Evolutionary conservation across 2,113 vertebrate species (phyloP).

Genomic region (Vidua chalybeata): DNA sequence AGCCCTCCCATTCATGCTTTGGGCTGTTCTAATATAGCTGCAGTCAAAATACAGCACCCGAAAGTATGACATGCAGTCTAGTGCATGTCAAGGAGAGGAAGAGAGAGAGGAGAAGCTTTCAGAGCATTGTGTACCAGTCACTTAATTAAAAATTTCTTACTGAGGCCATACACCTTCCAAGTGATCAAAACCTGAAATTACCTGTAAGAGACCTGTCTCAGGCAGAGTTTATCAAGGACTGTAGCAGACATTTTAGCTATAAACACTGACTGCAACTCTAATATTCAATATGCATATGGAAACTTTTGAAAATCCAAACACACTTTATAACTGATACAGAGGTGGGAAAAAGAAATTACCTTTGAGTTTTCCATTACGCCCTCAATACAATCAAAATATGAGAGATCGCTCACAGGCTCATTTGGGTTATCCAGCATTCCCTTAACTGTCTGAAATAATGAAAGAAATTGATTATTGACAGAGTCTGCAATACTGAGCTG

Average conservation of each 20-base stretch:
- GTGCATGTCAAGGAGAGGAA: not conserved
- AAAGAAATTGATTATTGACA: not conserved
- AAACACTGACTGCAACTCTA: not conserved
- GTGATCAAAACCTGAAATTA: not conserved
- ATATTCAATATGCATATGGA: not conserved
- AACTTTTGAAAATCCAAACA: not conserved
- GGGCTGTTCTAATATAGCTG: not conserved
- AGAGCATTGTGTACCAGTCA: not conserved
- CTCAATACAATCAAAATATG: constrained; percentile 98
- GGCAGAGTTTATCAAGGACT: not conserved
- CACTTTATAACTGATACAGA: not conserved
- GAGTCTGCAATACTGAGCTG: not conserved
- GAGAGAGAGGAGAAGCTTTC: not conserved
- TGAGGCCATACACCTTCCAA: not conserved
- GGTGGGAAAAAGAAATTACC: constrained; percentile 70
- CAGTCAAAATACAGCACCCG: not conserved
- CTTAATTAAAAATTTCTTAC: not conserved
- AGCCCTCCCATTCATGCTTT: not conserved
- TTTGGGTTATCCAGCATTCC: constrained; percentile 95
- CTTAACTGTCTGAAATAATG: constrained; percentile 85
- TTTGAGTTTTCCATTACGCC: constrained; percentile 99
- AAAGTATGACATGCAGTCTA: not conserved
- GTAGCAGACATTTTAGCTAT: not conserved
- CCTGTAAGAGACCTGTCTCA: not conserved
- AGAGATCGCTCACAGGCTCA: constrained; percentile 95